A percentile compares a stretch with the other conserved stretches of the same genome.
Conservation (phyloP, 2,888 invertebrate species). For the Hypsopygia costalis region DNA sequence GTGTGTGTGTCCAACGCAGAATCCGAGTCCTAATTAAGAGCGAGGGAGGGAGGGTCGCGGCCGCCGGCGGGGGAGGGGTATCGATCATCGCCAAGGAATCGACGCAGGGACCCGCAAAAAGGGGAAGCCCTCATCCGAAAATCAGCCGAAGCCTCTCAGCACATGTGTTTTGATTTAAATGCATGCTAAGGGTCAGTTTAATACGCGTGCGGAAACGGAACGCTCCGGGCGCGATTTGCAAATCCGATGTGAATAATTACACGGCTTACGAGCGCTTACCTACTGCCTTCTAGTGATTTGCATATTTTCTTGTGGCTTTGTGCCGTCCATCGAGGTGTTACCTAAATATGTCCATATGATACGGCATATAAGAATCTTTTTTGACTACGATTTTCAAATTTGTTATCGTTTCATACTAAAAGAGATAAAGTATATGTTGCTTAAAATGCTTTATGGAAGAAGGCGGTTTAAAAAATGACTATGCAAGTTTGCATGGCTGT, state of each 20-base stretch:
- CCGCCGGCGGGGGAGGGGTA: constrained; percentile 66
- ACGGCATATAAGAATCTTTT: neutral
- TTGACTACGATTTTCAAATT: too few species aligned
- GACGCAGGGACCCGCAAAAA: constrained; percentile 78
- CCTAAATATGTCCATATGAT: constrained; percentile 32
- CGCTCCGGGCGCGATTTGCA: constrained; percentile 74
- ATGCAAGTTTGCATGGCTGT: constrained; percentile 9
- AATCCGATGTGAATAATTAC: constrained; percentile 80
- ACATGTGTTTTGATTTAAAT: constrained; percentile 79
- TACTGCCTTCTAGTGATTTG: constrained; percentile 78
- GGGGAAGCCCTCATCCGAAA: constrained; percentile 76
- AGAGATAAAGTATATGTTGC: too few species aligned
- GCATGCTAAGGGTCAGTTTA: constrained; percentile 74
- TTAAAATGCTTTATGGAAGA: neutral
- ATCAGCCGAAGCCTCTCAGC: constrained; percentile 76
- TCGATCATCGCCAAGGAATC: constrained; percentile 79
- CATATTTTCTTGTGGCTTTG: constrained; percentile 78
- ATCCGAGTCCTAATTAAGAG: constrained; percentile 93
- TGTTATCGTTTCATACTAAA: constrained; percentile 1
- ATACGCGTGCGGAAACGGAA: constrained; percentile 66
- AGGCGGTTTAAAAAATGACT: constrained; percentile 10
- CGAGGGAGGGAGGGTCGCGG: constrained; percentile 78
- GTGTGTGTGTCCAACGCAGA: constrained; percentile 90
- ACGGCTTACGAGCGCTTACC: constrained; percentile 77
- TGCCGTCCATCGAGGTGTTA: constrained; percentile 42